Evolutionary conservation across 2,888 invertebrate species (phyloP).

Genomic region (Drosophila prostipennis): DNA sequence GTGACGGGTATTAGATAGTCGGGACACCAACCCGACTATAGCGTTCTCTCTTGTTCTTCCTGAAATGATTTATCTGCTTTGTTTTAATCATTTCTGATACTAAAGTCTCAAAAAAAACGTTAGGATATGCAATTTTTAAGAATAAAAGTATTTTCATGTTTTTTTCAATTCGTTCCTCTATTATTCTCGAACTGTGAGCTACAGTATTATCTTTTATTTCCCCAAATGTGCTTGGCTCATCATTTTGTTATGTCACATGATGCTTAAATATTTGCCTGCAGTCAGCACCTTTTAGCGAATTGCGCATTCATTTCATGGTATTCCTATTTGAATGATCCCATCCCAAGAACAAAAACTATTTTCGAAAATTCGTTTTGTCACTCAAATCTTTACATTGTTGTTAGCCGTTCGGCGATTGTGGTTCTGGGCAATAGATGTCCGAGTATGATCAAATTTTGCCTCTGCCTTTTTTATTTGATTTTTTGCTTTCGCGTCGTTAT

Average conservation of each 20-base stretch:
- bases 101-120: too few species aligned
- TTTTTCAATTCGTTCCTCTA: background rate
- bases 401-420: constrained; percentile 2
- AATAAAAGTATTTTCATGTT: background rate
- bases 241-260: constrained; percentile 30
- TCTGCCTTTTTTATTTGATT: constrained; percentile 21
- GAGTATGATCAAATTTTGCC: constrained; percentile 51
- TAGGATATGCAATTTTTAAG: background rate
- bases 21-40: too few species aligned
- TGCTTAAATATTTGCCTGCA: constrained; percentile 18
- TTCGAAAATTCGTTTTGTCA: constrained; percentile 41
- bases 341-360: constrained; percentile 56
- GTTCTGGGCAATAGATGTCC: constrained; percentile 40
- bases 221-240: constrained; percentile 13
- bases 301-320: constrained; percentile 33
- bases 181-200: background rate
- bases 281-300: constrained; percentile 32
- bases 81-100: background rate
- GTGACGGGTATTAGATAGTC: too few species aligned
- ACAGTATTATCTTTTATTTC: background rate
- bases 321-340: constrained; percentile 5
- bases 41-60: too few species aligned
- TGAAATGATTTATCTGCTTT: background rate
- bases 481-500: constrained; percentile 45
- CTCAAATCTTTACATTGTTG: constrained; percentile 26